Percentiles rank a stretch among this genome's conserved stretches.
These are phyloP conservation scores for Alca torda DNA, from an alignment of 2,797 vertebrate species.

Conservation along the genomic window DNA sequence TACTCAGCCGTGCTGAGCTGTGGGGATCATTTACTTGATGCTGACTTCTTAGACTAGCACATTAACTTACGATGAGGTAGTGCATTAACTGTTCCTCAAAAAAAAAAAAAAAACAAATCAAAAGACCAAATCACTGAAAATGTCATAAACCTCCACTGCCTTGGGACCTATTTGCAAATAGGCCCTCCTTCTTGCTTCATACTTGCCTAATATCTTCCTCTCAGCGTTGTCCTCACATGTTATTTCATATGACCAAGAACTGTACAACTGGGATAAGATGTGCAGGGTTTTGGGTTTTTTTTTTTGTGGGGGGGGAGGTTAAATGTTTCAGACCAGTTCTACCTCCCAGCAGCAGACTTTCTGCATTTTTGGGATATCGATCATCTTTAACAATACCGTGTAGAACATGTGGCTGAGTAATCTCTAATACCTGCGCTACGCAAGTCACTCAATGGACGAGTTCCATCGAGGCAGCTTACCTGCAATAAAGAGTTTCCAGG, in stretches of 20 bases:
- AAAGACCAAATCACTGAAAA: background rate
- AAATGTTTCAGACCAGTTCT: background rate
- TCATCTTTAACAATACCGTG: background rate
- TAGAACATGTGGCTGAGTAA: background rate
- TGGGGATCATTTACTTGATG: background rate
- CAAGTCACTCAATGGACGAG: background rate
- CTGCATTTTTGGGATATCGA: background rate
- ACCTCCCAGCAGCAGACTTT: background rate
- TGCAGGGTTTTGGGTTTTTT: background rate
- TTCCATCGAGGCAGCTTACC: background rate
- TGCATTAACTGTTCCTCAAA: background rate
- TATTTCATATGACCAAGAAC: background rate
- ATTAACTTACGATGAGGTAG: background rate
- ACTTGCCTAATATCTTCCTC: background rate
- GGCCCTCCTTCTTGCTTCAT: background rate
- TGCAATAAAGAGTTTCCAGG: background rate
- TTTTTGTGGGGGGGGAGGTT: background rate
- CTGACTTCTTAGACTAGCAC: background rate
- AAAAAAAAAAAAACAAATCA: background rate
- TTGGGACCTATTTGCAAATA: background rate
- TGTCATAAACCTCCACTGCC: background rate
- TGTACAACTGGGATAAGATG: background rate
- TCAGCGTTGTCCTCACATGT: background rate
- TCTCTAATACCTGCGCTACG: background rate
- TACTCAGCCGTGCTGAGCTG: background rate